Percentiles rank a stretch among this genome's conserved stretches.
Evolutionary conservation across 2,113 vertebrate species (phyloP).

Genomic region (Archocentrus centrarchus): DNA sequence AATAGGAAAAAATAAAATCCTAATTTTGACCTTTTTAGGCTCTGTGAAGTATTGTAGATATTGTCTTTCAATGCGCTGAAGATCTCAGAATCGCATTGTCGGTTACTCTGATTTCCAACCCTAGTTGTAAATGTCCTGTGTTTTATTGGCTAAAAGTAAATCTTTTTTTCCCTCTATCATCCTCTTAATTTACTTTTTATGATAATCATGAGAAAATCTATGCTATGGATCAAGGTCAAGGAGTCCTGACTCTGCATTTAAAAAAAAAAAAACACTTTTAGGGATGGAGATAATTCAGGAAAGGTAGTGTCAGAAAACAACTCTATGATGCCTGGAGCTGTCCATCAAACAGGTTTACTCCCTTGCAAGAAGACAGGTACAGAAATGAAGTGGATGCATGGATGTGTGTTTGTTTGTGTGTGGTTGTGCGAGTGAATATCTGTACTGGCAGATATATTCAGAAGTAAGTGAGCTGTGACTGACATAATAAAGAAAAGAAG

Average conservation of each 20-base stretch:
- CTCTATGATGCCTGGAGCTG: slow-evolving; percentile 26
- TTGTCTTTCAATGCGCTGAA: background rate
- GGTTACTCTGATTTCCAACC: background rate
- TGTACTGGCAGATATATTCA: slow-evolving; percentile 37
- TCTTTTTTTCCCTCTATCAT: background rate
- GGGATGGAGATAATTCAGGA: slow-evolving; percentile 5
- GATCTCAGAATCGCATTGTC: too few relatives aligned
- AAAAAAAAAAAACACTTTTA: background rate
- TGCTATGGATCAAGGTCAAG: slow-evolving; percentile 14
- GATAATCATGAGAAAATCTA: background rate
- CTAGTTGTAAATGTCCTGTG: background rate
- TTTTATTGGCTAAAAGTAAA: background rate
- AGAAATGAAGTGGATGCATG: slow-evolving; percentile 9
- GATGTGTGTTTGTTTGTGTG: background rate
- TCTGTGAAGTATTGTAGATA: background rate
- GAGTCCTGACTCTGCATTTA: slow-evolving; percentile 7
- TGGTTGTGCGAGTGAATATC: background rate
- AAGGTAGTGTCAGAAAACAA: slow-evolving; percentile 21
- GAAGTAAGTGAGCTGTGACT: slow-evolving; percentile 59
- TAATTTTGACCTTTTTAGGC: background rate
- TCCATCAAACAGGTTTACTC: slow-evolving; percentile 42
- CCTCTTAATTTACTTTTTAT: background rate
- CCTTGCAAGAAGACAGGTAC: slow-evolving; percentile 12
- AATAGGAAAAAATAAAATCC: background rate
- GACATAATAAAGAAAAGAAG: slow-evolving; percentile 40